Percentiles rank a stretch among this genome's conserved stretches.
phyloP scores from a whole-genome alignment of 2,797 vertebrate species.

The Cichlasoma orientale region DNA sequence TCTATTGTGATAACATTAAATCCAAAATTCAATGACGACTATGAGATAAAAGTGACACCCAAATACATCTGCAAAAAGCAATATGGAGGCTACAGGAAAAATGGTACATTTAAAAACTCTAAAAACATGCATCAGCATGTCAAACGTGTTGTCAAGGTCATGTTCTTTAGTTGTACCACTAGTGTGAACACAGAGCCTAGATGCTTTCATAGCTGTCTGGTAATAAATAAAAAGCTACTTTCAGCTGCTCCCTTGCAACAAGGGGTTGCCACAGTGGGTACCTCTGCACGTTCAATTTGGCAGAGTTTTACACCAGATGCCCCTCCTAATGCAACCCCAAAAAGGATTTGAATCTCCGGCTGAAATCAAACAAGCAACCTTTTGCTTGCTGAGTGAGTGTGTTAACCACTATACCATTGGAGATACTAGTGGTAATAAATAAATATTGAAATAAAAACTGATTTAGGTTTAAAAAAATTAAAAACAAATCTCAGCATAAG shows the following conservation, averaged over 20 bases:
- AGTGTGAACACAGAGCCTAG: not conserved
- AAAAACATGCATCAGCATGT: not conserved
- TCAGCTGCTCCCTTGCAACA: no score
- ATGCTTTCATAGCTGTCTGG: no score
- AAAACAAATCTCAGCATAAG: not conserved
- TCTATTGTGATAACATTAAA: slow-evolving; percentile 45
- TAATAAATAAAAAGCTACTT: no score
- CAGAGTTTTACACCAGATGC: no score
- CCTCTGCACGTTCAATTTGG: no score
- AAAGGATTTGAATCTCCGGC: no score
- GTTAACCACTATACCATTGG: no score
- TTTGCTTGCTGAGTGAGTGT: no score
- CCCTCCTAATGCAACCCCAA: no score
- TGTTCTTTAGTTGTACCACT: not conserved
- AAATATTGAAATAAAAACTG: not conserved
- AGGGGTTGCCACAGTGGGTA: no score
- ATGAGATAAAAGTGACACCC: slow-evolving; percentile 37
- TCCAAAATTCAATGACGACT: slow-evolving; percentile 32
- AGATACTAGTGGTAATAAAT: no score
- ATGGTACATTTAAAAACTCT: not conserved
- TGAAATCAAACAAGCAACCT: no score
- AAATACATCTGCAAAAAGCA: slow-evolving; percentile 6
- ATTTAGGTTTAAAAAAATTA: not conserved
- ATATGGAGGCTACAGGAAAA: slow-evolving; percentile 12
- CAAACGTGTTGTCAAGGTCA: not conserved